Evolutionary conservation across 2,113 vertebrate species (phyloP), one percentile per base, ranked within the genome.

Genomic region (Emydocephalus ijimae): DNA sequence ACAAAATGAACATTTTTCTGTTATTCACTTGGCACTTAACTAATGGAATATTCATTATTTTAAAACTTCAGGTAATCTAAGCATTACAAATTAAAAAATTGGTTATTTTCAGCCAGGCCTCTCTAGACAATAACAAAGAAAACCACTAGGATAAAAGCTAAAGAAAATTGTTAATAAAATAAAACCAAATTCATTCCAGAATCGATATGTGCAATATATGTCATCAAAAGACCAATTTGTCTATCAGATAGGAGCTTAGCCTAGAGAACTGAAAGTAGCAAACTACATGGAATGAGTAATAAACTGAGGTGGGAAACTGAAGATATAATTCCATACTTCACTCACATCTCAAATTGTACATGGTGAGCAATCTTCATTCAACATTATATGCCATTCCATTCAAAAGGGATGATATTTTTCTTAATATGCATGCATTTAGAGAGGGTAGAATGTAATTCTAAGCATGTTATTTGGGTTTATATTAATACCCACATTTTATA

Each of bases 1-100:
- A 34, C 59, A 26, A 92, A 92, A 55, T 88, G 59, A 92, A 55
- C 23, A 81, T 81, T 74, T 69, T 74, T 92, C 50, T 55, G 50
- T 56, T 81, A 39, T n/a, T 89, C 34, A 89, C 20, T 45, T 92
- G 52, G 50, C 29, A 23, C 34, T 56, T 89, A 81, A 56, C 39
- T 54, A 89, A 81, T 92, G 18, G 50, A 89, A 89, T 56, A 89
- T 23, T 43, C 74, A 43, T 81, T 21, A 39, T 69, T 92, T n/a
- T 59, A 39, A 89, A 74, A 9, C 3, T 8, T 24, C 34, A 43
- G 45, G 45, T 48, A 81, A 92, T 56, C 43, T 81, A 81, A 89
- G 50, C 24, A 81, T 23, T 55, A 26, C 74, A 56, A 43, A 48
- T 89, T 23, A n/a, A 89, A 81, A 88, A 92, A 34, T 39, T 39